A percentile compares a stretch with the other conserved stretches of the same genome.
These are phyloP conservation scores for Charanyca ferruginea DNA, from an alignment of 2,888 invertebrate genomes.

Conservation along the genomic window DNA sequence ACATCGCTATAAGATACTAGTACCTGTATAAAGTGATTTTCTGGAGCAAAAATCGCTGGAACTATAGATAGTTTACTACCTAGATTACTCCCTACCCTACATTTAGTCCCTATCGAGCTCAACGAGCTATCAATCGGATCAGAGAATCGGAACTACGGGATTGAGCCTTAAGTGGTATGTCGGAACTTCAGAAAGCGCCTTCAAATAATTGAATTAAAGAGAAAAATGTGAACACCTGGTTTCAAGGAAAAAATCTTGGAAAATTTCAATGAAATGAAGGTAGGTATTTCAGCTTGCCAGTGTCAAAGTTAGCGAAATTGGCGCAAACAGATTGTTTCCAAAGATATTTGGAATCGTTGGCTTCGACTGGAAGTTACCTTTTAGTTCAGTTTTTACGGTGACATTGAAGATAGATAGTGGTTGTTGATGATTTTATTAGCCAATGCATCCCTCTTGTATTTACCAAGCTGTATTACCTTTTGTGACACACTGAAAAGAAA, in stretches of 20 bases:
- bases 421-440: no score
- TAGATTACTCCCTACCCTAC: constrained; percentile 6
- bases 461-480: no score
- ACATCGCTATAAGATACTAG: no score
- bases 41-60: not conserved
- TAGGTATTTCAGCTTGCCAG: constrained; percentile 33
- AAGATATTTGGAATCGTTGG: constrained; percentile 29
- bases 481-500: no score
- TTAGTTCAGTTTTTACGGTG: constrained; percentile 12
- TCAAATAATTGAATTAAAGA: constrained; percentile 58
- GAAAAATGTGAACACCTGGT: constrained; percentile 55
- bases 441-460: no score
- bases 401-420: not conserved
- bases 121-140: constrained; percentile 35
- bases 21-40: not conserved
- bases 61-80: no score
- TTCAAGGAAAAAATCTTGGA: constrained; percentile 35
- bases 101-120: not conserved
- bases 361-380: constrained; percentile 29
- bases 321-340: constrained; percentile 42
- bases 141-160: constrained; percentile 35
- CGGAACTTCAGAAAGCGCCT: constrained; percentile 25
- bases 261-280: constrained; percentile 51
- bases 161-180: constrained; percentile 24
- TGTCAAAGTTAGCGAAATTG: constrained; percentile 45